Base-by-base conservation (phyloP, 2,888 invertebrate species). In the Dasypolia templi region DNA sequence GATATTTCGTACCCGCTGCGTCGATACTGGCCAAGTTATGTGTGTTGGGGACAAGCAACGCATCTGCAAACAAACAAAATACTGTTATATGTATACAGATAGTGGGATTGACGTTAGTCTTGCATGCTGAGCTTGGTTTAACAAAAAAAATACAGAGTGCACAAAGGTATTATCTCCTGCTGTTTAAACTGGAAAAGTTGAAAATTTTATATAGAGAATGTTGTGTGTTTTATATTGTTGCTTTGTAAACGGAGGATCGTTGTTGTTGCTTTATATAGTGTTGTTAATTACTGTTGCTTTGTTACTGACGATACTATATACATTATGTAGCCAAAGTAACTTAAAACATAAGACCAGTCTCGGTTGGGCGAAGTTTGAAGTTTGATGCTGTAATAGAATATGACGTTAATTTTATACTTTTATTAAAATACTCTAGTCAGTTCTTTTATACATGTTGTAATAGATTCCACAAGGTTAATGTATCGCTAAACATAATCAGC, bases 31-130 rank as follows among this genome's bases (percentile, higher is more conserved):
- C 85, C 86, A 91, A 89, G 87, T 91, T 89, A 75, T 89, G 91
- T 86, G 87, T 90, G 89, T 88, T 89, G 87, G 87, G 85, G 89
- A 92, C 92, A 89, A 91, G 89, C 83, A 91, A 88, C 76, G 93
- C 92, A 91, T 93, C 95, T 95, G 95, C 84, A 91, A 92, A 91
- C 90, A 92, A 93, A 92, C 88, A 92, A 86, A 87, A 87, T 88
- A 83, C 87, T 90, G 86, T 89, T 73, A 17, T n/a, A n/a, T n/a
- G n/a, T 83, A 78, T 77, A 77, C 79, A 86, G 75, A n/a, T n/a
- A n/a, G n/a, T n/a, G n/a, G n/a, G n/a, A 77, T 82, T 72, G 77
- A 42, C 56, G 64, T 59, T 55, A 67, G 19, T 46, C 59, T 59
- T 42, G 58, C 29, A 65, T 32, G 29, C 29, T 59, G 68, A 71